Evolutionary conservation across 2,113 vertebrate genomes (phyloP), one percentile per base, ranked within the genome.

Genomic region (crab-eating macaque (Macaca fascicularis)): DNA sequence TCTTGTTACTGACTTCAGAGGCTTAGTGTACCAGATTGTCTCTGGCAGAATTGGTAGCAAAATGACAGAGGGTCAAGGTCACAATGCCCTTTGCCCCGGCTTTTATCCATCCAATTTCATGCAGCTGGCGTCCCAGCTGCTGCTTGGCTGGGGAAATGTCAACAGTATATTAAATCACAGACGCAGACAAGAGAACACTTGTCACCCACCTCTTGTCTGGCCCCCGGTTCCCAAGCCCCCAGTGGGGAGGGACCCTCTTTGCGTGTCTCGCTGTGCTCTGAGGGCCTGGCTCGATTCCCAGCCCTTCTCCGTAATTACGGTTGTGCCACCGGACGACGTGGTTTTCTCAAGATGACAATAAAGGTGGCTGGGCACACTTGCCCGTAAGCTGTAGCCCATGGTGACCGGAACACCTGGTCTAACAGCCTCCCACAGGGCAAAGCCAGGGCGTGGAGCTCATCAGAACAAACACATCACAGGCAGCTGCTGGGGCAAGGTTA

Each of bases 31-130:
- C 75, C 2, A 20, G 80, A 93, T 64, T 4, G 75, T 97, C 94
- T 94, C 81, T 79, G 81, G 85, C 69, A 91, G 74, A 82, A 82
- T 10, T 4, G 83, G 89, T 13, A 8, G 86, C 85, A 67, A 80
- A 93, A 32, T n/a, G 89, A 89, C 82, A 83, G 82, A 32, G 78
- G 93, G 69, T 72, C 95, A 86, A 78, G 89, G 89, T 97, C 82
- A 61, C 9, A 0, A 40, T 0, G 50, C 78, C 80, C 89, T 96
- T 70, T 95, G 92, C 81, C 89, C 74, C 0, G 0, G 89, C 89
- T 96, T 97, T 97, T 89, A 89, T 97, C 93, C 82, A 88, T 85
- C 85, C 74, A 91, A 91, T 97, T 95, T 94, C 93, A 82, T 52
- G 89, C 0, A 1, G 74, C 76, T 85, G 93, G n/a, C 75, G 45